phyloP scores from a whole-genome alignment of 2,888 invertebrate species.

The Papilio gigon region DNA sequence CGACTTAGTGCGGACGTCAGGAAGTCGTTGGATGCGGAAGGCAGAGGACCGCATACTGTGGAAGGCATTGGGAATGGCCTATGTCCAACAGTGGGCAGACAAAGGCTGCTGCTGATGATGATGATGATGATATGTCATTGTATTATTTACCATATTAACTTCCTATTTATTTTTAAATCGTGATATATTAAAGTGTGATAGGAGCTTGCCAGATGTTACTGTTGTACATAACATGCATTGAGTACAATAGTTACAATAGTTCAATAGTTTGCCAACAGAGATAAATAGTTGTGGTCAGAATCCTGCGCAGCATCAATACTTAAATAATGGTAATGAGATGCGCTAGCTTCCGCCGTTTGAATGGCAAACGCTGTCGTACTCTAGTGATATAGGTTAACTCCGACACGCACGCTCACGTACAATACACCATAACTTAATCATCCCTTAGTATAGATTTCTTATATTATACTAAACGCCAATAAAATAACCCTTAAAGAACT shows the following conservation, averaged over 20 bases:
- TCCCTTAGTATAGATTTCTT: background rate
- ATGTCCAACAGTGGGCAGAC: no score
- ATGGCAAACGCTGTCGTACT: conserved; percentile 58
- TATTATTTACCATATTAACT: no score
- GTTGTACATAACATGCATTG: background rate
- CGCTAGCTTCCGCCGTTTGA: conserved; percentile 61
- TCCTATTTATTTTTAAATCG: no score
- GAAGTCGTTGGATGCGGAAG: no score
- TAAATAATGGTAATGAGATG: conserved; percentile 73
- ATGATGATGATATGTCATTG: background rate
- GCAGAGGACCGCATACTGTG: no score
- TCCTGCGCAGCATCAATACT: conserved; percentile 55
- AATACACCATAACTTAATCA: background rate
- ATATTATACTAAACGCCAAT: background rate
- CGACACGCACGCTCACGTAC: conserved; percentile 63
- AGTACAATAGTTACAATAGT: conserved; percentile 27
- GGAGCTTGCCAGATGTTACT: background rate
- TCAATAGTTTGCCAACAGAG: conserved; percentile 42
- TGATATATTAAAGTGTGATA: no score
- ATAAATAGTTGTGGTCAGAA: conserved; percentile 42
- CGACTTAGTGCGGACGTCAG: no score
- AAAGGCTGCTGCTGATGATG: no score
- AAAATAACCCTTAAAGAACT: background rate
- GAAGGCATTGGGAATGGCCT: no score
- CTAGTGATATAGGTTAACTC: conserved; percentile 61